phyloP scores from a whole-genome alignment of 2,113 vertebrate genomes.

The Hyaena hyaena region DNA sequence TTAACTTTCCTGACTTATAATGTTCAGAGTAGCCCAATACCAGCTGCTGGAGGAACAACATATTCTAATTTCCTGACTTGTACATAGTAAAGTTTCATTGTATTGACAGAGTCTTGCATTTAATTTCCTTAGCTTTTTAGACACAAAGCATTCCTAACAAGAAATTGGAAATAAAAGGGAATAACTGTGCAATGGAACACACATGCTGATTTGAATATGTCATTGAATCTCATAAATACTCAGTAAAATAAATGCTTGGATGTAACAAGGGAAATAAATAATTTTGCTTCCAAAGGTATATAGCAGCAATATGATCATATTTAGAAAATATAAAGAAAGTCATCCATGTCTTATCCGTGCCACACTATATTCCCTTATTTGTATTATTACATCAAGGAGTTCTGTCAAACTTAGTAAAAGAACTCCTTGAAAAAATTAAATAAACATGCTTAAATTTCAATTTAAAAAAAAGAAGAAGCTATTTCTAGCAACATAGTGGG shows the following conservation, averaged over 20 bases:
- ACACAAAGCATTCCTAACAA: background rate
- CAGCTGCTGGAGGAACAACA: background rate
- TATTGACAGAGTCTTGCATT: background rate
- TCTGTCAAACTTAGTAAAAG: constrained; percentile 48
- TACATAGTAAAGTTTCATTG: background rate
- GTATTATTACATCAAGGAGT: constrained; percentile 2
- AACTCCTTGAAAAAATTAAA: constrained; percentile 58
- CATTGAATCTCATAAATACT: background rate
- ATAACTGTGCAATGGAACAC: background rate
- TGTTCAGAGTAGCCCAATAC: background rate
- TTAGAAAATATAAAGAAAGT: background rate
- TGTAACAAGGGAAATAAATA: background rate
- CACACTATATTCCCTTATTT: background rate
- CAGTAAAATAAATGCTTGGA: background rate
- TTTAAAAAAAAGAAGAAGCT: background rate
- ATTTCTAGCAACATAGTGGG: background rate
- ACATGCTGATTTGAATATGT: constrained; percentile 3
- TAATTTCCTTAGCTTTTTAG: constrained; percentile 65
- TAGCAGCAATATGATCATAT: background rate
- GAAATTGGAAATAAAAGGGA: constrained; percentile 31
- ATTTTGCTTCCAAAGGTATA: constrained; percentile 16
- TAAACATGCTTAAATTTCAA: constrained; percentile 28
- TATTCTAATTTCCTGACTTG: constrained; percentile 59
- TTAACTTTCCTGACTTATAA: background rate
- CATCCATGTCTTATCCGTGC: background rate